Percentiles rank a stretch among this genome's conserved stretches.
Evolutionary conservation across 2,797 vertebrate genomes (phyloP).

Genomic region (Danio tinwini): DNA sequence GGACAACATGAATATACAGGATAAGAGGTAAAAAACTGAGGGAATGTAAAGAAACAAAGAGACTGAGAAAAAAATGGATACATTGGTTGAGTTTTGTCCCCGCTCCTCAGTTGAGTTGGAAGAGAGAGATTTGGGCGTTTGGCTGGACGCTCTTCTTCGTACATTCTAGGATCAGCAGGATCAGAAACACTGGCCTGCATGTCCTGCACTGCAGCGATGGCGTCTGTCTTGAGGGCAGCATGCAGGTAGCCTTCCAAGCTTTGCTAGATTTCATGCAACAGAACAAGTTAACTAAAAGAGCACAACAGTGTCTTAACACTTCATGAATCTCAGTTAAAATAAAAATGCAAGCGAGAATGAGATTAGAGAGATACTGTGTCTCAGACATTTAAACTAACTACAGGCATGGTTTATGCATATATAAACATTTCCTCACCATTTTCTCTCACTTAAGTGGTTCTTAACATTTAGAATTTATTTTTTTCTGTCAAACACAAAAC

Average conservation of each 20-base stretch:
- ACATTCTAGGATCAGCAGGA: conserved; percentile 64
- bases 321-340: background rate
- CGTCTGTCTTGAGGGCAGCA: conserved; percentile 82
- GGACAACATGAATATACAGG: background rate
- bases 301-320: background rate
- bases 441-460: background rate
- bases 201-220: conserved; percentile 72
- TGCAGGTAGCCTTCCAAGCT: conserved; percentile 86
- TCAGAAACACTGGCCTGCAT: conserved; percentile 64
- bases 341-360: background rate
- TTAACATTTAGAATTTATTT: background rate
- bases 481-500: background rate
- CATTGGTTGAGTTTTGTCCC: conserved; percentile 64
- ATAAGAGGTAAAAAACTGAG: background rate
- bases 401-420: background rate
- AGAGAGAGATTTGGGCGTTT: conserved; percentile 82
- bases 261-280: conserved; percentile 70
- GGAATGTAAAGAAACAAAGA: background rate
- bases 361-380: background rate
- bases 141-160: conserved; percentile 77
- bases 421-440: background rate
- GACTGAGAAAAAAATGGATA: conserved; percentile 61
- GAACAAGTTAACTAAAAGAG: background rate
- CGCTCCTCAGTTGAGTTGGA: conserved; percentile 66
- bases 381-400: background rate